Evolutionary conservation across 2,888 invertebrate genomes (phyloP), one percentile per base, ranked within the genome.

Genomic region (Drosophila atripex): DNA sequence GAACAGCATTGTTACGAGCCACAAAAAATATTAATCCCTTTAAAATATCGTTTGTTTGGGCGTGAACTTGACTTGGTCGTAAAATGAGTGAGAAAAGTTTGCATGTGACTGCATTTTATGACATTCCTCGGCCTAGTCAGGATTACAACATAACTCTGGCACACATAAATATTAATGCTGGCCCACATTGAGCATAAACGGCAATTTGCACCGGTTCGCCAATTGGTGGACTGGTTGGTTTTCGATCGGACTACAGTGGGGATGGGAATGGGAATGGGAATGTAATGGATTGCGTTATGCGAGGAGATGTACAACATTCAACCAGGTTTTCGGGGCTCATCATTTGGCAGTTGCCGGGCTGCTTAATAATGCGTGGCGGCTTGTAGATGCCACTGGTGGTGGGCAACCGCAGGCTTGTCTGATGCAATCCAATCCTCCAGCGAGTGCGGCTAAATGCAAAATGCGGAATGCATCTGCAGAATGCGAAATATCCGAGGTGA

Each of bases 361-460:
- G 87, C 69, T 80, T 80, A 86, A 80, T 80, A 86, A 78, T 86
- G 80, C 85, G 77, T 16, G 28, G 39, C 14, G 43, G 63, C 54
- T 58, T 71, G 70, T 61, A 60, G 71, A 73, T 80, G 78, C 82
- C 78, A 77, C 78, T 70, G 43, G 43, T 12, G 21, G 43, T 21
- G 69, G 66, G 47, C 16, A 47, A 59, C 65, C 51, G 43, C 60
- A 70, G 70, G 49, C 70, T 76, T 52, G 68, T 43, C 43, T 43
- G 43, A 43, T 43, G 83, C 71, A 80, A 86, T 76, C 69, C 71
- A 80, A 78, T 55, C 39, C 58, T 21, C 51, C 28, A 16, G 59
- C 16, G 45, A 43, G 28, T 28, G 28, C 1, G 41, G 16, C 45
- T 16, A 35, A 59, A 38, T 23, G 61, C 60, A 30, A 32, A 25